phyloP scores from a whole-genome alignment of 1,140 invertebrate genomes.

The Neodiprion lecontei region DNA sequence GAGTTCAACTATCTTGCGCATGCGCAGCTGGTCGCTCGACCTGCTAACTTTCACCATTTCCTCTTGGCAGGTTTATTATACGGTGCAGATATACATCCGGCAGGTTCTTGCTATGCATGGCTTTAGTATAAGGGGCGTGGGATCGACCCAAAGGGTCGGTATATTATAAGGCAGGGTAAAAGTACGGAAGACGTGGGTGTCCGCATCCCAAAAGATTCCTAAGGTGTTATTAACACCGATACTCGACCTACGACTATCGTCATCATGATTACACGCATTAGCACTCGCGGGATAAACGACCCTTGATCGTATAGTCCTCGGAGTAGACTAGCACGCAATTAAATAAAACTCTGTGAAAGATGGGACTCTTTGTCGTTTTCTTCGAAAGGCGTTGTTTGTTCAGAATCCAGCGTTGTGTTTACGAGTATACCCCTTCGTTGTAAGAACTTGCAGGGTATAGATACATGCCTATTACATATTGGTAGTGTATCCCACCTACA shows the following conservation, averaged over 20 bases:
- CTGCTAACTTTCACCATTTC: too few species aligned
- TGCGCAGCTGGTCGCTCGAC: too few species aligned
- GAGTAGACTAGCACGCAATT: not conserved
- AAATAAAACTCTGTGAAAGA: not conserved
- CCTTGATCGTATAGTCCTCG: not conserved
- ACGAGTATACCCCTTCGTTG: too few species aligned
- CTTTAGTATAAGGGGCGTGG: not conserved
- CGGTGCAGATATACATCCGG: too few species aligned
- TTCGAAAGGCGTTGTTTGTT: too few species aligned
- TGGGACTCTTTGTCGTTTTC: not conserved
- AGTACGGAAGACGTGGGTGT: not conserved
- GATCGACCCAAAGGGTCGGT: not conserved
- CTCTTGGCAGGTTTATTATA: too few species aligned
- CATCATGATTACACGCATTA: not conserved
- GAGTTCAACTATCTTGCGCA: too few species aligned
- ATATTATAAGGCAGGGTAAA: not conserved
- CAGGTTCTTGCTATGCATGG: too few species aligned
- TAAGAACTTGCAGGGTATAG: too few species aligned
- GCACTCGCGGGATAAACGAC: not conserved
- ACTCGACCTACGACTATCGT: not conserved
- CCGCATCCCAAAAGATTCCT: not conserved
- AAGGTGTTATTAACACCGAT: not conserved
- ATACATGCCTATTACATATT: too few species aligned
- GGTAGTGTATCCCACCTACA: too few species aligned
- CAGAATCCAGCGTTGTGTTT: too few species aligned